Conservation (phyloP, 2,113 vertebrate genomes). For the Hylia prasina region DNA sequence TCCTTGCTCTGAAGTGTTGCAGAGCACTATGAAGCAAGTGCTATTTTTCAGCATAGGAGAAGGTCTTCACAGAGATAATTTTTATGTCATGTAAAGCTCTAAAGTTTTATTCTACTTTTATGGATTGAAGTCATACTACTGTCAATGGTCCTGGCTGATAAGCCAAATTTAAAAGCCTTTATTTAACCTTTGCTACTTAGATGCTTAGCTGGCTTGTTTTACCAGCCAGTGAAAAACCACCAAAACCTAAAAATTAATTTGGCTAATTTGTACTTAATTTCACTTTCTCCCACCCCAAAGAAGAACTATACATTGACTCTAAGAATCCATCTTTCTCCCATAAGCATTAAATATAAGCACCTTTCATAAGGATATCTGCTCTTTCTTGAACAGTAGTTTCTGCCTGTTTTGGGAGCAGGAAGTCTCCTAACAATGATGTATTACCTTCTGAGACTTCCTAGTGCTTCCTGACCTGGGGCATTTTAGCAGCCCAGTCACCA, state of each 20-base stretch:
- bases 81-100: neutral
- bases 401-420: neutral
- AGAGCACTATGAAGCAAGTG: neutral
- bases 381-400: neutral
- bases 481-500: neutral
- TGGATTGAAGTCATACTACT: neutral
- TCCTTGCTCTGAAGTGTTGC: neutral
- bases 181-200: neutral
- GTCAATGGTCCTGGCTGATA: neutral
- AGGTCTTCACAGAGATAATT: neutral
- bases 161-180: neutral
- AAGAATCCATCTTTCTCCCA: neutral
- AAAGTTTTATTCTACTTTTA: neutral
- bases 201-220: neutral
- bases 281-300: neutral
- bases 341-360: neutral
- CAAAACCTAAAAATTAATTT: neutral
- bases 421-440: neutral
- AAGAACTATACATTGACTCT: neutral
- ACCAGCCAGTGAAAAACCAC: neutral
- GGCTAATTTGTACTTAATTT: neutral
- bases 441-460: neutral
- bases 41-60: neutral
- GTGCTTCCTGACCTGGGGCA: neutral
- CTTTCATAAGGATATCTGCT: neutral